phyloP scores from a whole-genome alignment of 92 coral and sea anemone genomes.

The Siderastrea siderea region DNA sequence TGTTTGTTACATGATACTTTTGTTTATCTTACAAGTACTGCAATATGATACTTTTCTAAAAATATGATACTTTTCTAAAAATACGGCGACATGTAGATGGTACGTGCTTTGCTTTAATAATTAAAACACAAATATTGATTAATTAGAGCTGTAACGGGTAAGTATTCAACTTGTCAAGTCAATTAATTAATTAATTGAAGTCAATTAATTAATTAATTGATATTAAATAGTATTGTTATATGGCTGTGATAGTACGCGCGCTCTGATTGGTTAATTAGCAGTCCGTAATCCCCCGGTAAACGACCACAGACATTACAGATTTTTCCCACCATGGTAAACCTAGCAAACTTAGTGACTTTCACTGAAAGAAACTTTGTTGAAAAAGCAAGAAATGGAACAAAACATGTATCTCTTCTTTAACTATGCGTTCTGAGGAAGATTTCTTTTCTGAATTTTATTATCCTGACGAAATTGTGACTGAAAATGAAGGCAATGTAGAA shows the following conservation, averaged over 20 bases:
- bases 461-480: constrained; percentile 9
- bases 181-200: no score
- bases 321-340: neutral
- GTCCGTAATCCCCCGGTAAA: neutral
- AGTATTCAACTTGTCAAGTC: no score
- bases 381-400: constrained; percentile 13
- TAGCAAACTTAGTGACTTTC: neutral
- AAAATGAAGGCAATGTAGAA: constrained; percentile 6
- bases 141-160: no score
- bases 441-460: constrained; percentile 10
- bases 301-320: constrained; percentile 22
- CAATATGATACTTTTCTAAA: no score
- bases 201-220: no score
- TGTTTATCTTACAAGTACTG: no score
- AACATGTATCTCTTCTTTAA: constrained; percentile 1
- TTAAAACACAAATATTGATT: no score
- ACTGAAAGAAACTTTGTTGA: constrained; percentile 5
- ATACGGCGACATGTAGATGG: no score
- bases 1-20: no score
- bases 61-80: no score
- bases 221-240: neutral
- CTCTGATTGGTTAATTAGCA: neutral
- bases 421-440: constrained; percentile 12
- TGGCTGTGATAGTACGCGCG: constrained; percentile 11
- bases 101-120: no score